Percentiles rank a stretch among this genome's conserved stretches.
phyloP scores from a whole-genome alignment of 2,888 invertebrate species.

The Arenicola marina region DNA sequence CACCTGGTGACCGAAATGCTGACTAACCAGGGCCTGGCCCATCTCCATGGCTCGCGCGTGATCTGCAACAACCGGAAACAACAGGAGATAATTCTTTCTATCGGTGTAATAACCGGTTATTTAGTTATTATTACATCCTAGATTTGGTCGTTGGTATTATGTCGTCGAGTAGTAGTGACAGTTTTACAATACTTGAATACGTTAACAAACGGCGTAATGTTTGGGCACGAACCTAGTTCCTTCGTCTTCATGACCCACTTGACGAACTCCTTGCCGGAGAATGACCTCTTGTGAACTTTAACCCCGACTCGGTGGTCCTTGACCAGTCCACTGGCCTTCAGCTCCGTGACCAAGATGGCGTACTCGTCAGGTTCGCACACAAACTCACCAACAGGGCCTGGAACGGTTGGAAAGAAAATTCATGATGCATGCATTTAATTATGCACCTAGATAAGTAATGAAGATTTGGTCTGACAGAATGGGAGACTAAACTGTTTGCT shows the following conservation, averaged over 20 bases:
- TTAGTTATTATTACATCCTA: too few relatives aligned
- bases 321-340: conserved; percentile 59
- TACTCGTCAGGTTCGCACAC: conserved; percentile 58
- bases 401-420: neutral
- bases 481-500: too few relatives aligned
- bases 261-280: conserved; percentile 61
- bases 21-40: conserved; percentile 58
- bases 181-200: neutral
- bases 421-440: too few relatives aligned
- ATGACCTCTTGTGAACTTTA: conserved; percentile 52
- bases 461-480: too few relatives aligned
- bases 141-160: too few relatives aligned
- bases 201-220: neutral
- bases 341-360: conserved; percentile 48
- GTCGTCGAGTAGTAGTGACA: too few relatives aligned
- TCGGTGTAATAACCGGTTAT: neutral
- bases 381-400: conserved; percentile 37
- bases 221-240: conserved; percentile 49
- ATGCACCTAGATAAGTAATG: too few relatives aligned
- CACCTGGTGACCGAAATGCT: conserved; percentile 50
- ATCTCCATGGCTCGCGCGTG: conserved; percentile 48
- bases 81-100: neutral
- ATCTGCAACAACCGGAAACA: conserved; percentile 28
- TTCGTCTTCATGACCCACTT: conserved; percentile 59
- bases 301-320: conserved; percentile 51